phyloP scores from a whole-genome alignment of 1,140 invertebrate genomes.

The Cotesia glomerata region DNA sequence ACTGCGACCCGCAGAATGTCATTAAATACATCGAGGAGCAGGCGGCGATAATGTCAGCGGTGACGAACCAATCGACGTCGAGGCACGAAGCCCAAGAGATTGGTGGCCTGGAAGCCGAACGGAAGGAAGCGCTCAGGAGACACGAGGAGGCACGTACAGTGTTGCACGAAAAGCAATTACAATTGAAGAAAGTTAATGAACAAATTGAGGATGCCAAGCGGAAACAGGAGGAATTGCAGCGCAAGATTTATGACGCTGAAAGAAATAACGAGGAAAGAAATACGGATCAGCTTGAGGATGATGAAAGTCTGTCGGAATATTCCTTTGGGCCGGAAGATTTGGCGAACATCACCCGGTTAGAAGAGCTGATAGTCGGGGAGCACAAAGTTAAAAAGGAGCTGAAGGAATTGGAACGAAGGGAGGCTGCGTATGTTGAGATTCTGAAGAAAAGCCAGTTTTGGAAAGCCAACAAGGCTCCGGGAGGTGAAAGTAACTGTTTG shows the following conservation, averaged over 20 bases:
- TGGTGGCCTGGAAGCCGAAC: conserved; percentile 46
- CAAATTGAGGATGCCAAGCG: conserved; percentile 38
- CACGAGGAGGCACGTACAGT: conserved; percentile 42
- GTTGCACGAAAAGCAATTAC: conserved; percentile 40
- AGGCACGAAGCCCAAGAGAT: conserved; percentile 47
- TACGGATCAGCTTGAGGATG: conserved; percentile 24
- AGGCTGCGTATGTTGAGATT: conserved; percentile 74
- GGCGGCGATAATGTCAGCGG: background rate
- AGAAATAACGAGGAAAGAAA: conserved; percentile 34
- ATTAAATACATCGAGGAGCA: conserved; percentile 40
- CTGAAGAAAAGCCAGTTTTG: conserved; percentile 67
- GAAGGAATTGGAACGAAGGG: conserved; percentile 70
- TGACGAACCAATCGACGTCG: conserved; percentile 24
- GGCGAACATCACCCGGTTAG: conserved; percentile 48
- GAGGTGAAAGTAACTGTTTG: no score
- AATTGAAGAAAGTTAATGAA: conserved; percentile 32
- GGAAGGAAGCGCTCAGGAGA: conserved; percentile 43
- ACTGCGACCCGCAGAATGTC: background rate
- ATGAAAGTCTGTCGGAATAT: conserved; percentile 35
- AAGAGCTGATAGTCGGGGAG: conserved; percentile 48
- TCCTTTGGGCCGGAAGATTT: conserved; percentile 48
- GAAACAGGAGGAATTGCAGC: conserved; percentile 20
- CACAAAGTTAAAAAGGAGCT: conserved; percentile 62
- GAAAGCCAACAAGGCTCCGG: no score
- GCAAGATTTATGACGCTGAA: conserved; percentile 25